Evolutionary conservation across 2,888 invertebrate genomes (phyloP), one percentile per base, ranked within the genome.

Genomic region (Melanotus villosus): DNA sequence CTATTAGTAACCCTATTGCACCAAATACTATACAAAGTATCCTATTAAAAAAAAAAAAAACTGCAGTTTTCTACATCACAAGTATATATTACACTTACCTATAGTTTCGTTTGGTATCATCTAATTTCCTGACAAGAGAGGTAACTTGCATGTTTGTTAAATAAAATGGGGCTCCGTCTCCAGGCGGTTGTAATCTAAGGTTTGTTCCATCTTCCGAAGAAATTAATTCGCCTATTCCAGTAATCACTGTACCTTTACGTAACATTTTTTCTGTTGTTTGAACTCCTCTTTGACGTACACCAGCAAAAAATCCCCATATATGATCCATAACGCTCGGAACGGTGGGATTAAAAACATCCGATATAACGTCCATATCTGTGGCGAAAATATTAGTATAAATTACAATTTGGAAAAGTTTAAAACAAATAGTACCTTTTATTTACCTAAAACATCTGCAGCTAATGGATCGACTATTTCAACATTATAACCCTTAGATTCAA

Each of bases 211-310:
- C 88, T 58, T 90, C 89, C n/a, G 88, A 87, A 32, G 87, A 80
- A 56, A 90, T 89, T 19, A 96, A 84, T 84, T 95, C 91, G 10
- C 97, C 97, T 59, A 96, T 90, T 2, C 87, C 90, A 0, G 96
- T 93, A 45, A 96, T 88, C 73, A 92, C 89, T 54, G 93, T 91
- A 12, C 94, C 95, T 78, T 93, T 93, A 0, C 94, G 86, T 2
- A 97, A 86, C 89, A 97, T 93, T 84, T 93, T 92, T 82, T 97
- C 97, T 52, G 94, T 95, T 4, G 93, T 93, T 83, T 96, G 95
- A 18, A 95, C 85, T 0, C 96, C 96, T 70, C 93, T 89, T 79
- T 93, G 93, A 0, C 93, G 88, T 14, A 95, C 91, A 14, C 96
- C 95, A 75, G 92, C 91, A 80, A 96, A 91, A 83, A 95, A 94